Conservation (phyloP, 1,140 invertebrate species). For the Drosophila bocqueti region DNA sequence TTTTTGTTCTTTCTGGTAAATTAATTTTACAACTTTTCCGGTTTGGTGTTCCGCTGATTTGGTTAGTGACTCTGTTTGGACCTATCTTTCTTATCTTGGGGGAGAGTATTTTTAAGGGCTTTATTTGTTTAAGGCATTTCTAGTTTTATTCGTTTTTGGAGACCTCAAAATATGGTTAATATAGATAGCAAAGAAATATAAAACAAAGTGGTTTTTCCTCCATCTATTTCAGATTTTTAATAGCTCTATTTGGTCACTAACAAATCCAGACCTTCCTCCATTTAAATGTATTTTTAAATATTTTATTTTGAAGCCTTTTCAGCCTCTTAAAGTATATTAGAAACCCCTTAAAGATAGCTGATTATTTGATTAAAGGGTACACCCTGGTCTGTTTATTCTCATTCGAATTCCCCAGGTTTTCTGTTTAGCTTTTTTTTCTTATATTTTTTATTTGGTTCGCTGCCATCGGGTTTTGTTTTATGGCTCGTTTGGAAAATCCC, state of each 20-base stretch:
- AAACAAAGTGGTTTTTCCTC: not conserved
- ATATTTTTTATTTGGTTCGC: constrained; percentile 28
- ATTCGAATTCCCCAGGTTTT: constrained; percentile 15
- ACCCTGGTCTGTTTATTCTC: constrained; percentile 12
- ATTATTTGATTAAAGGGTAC: constrained; percentile 6
- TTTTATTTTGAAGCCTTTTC: not conserved
- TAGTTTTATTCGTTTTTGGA: not conserved
- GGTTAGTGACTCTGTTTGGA: constrained; percentile 15
- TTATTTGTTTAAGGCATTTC: not conserved
- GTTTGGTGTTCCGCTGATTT: constrained; percentile 19
- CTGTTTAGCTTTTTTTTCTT: constrained; percentile 2
- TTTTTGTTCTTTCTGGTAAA: constrained; percentile 59
- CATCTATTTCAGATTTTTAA: not conserved
- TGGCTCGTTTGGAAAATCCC: constrained; percentile 59
- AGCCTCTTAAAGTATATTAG: no score
- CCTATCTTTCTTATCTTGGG: not conserved
- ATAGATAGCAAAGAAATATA: not conserved
- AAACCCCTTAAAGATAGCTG: not conserved
- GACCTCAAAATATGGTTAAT: not conserved
- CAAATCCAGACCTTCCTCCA: not conserved
- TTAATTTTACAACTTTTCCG: constrained; percentile 66
- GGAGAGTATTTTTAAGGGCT: not conserved
- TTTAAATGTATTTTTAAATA: not conserved
- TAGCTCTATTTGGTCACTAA: not conserved
- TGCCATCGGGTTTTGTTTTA: constrained; percentile 62